A percentile compares a stretch with the other conserved stretches of the same genome.
Conservation (phyloP, 2,888 invertebrate species). For the Ophion slaviceki region DNA sequence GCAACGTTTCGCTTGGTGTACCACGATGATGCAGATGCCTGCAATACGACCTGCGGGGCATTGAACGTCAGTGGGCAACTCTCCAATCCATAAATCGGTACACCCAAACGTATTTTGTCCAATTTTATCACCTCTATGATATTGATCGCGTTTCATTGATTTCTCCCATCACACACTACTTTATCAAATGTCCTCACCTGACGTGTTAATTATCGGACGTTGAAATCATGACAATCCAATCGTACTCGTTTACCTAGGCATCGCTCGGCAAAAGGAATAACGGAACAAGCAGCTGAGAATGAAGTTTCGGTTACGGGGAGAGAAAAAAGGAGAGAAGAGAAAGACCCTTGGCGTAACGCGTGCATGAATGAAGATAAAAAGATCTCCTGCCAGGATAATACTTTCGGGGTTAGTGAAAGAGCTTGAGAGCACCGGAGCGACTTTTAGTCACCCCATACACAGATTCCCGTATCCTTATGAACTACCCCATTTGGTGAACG, state of each 20-base stretch:
- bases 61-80: slow-evolving; percentile 62
- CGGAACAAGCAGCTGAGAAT: background rate
- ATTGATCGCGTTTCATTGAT: background rate
- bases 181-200: background rate
- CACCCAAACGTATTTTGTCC: background rate
- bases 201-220: background rate
- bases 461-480: slow-evolving; percentile 42
- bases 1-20: slow-evolving; percentile 20
- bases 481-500: slow-evolving; percentile 50
- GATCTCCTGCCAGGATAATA: slow-evolving; percentile 57
- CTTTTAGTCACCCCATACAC: slow-evolving; percentile 38
- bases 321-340: background rate
- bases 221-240: background rate
- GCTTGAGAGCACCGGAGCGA: slow-evolving; percentile 38
- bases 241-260: background rate
- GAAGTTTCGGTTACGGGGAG: background rate
- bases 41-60: slow-evolving; percentile 38
- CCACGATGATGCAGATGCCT: slow-evolving; percentile 48
- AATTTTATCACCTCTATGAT: background rate
- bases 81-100: background rate
- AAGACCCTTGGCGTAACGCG: slow-evolving; percentile 15
- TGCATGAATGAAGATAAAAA: slow-evolving; percentile 60
- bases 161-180: background rate
- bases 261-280: background rate
- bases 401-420: slow-evolving; percentile 42